Base-by-base conservation (phyloP, 2,797 vertebrate genomes). In the Gastrophryne carolinensis region DNA sequence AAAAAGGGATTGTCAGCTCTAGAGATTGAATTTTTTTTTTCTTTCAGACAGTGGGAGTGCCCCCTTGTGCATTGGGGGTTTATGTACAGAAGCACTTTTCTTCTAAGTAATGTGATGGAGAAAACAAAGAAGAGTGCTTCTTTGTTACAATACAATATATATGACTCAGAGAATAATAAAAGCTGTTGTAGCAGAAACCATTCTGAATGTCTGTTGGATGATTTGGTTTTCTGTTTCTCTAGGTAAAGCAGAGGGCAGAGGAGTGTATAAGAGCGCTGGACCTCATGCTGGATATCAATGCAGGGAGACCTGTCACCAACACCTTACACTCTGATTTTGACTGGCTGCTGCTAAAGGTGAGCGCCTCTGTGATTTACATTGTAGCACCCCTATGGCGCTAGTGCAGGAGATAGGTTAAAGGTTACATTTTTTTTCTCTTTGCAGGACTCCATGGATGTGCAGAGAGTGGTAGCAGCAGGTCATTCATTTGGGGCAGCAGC, bases 401-500 rank as follows among this genome's bases (percentile, higher is more conserved):
- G n/a, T n/a, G n/a, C n/a, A n/a, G n/a, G n/a, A n/a, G n/a, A n/a
- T n/a, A n/a, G n/a, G n/a, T 17, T 17, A n/a, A 2, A 39, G 15
- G 15, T n/a, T 6, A 15, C 4, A 8, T 8, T 11, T 11, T 58
- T 44, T 26, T 82, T 84, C 52, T 82, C 34, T 32, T 35, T 30
- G 52, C 83, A 98, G 97, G 93, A 91, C 79, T 90, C 91, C 74
- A 92, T 98, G 83, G 93, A 98, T 82, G 81, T 90, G 82, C 91
- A 90, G 69, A 91, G 86, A 86, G 90, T 93, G 76, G 93, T 94
- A 41, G 82, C 89, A 34, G 90, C 95, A 80, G 97, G 97, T 8
- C 97, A 99, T 88, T 99, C 97, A 27, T 99, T 99, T 72, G 97
- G 97, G 27, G 96, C 93, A 68, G 95, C 94, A 1, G 97, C 97